Evolutionary conservation across 2,888 invertebrate species (phyloP).

Genomic region (Ommatoiulus sabulosus): DNA sequence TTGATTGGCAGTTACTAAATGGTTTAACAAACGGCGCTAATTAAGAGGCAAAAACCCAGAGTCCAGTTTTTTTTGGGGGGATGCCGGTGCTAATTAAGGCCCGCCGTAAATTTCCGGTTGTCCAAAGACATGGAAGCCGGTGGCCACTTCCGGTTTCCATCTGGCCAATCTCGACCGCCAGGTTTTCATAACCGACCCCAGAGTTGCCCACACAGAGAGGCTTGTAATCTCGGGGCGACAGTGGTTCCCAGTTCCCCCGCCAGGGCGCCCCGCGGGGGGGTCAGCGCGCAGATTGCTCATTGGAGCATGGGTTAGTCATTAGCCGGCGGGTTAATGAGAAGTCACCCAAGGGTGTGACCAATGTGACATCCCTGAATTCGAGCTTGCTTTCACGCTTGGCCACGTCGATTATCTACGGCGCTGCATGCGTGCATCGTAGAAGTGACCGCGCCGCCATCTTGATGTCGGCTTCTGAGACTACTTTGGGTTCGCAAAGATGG

Average conservation of each 20-base stretch:
- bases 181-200: not conserved
- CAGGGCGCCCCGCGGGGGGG: not conserved
- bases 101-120: not conserved
- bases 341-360: slow-evolving; percentile 42
- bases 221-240: not conserved
- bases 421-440: not conserved
- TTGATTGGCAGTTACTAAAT: not conserved
- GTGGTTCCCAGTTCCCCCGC: slow-evolving; percentile 8
- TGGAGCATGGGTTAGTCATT: slow-evolving; percentile 44
- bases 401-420: not conserved
- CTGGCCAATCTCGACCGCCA: slow-evolving; percentile 46
- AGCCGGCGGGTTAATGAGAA: slow-evolving; percentile 41
- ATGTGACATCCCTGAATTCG: slow-evolving; percentile 38
- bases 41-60: not conserved
- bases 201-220: not conserved
- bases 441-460: not conserved
- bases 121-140: slow-evolving; percentile 21
- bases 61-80: not conserved
- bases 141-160: slow-evolving; percentile 21
- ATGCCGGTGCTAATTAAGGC: not conserved
- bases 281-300: slow-evolving; percentile 31
- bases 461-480: too few species aligned
- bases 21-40: not conserved
- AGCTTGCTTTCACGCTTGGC: slow-evolving; percentile 42
- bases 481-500: not conserved